Evolutionary conservation across 2,113 vertebrate genomes (phyloP).

Genomic region (Saguinus imperator): DNA sequence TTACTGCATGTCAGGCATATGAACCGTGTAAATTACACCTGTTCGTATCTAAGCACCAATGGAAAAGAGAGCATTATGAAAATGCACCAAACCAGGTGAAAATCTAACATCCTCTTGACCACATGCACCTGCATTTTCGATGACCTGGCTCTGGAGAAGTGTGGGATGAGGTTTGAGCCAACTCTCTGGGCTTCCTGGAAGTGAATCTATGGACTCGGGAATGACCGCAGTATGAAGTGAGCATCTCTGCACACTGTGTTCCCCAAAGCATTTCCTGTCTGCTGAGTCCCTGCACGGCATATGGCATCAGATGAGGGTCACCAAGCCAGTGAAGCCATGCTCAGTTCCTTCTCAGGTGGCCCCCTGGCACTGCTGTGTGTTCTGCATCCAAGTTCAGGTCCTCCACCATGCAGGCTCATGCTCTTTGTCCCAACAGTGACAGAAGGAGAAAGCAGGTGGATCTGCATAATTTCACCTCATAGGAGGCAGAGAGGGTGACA

Average conservation of each 20-base stretch:
- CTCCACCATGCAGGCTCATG: fast-evolving
- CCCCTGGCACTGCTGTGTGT: background rate
- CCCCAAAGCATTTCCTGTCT: fast-evolving
- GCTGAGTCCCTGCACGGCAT: background rate
- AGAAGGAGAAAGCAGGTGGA: background rate
- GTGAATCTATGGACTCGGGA: background rate
- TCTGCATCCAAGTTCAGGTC: background rate
- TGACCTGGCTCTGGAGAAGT: background rate
- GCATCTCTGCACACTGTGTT: no score
- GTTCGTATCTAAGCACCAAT: no score
- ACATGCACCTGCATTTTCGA: fast-evolving
- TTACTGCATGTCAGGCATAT: background rate
- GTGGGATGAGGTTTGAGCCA: background rate
- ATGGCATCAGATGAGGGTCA: background rate
- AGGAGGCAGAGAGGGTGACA: background rate
- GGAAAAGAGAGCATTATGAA: background rate
- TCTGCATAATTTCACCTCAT: background rate
- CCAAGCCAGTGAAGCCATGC: background rate
- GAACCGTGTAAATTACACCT: background rate
- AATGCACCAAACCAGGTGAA: background rate
- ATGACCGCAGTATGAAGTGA: fast-evolving
- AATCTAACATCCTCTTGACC: fast-evolving
- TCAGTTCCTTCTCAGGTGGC: no score
- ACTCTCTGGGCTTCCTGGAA: background rate
- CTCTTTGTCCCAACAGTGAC: background rate